Evolutionary conservation across 2,113 vertebrate genomes (phyloP), one percentile per base, ranked within the genome.

Genomic region (Atractosteus spatula): DNA sequence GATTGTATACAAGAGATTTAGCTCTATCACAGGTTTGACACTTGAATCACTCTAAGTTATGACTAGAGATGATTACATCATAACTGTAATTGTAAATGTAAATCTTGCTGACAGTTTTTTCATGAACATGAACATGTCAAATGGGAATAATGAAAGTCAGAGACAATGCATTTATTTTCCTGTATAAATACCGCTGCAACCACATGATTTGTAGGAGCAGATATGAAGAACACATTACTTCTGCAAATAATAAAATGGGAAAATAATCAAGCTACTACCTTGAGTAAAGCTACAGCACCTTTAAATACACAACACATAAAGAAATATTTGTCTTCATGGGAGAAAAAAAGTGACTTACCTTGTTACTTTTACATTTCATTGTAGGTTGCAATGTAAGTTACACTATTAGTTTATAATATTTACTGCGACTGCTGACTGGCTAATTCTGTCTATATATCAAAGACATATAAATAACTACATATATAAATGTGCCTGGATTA

Each of bases 51-150:
- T 83, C 10, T 78, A 81, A 85, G 87, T 85, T 84, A 88, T 85
- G 87, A 83, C 79, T 82, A 84, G 81, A 79, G 82, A 83, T 84
- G 85, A 89, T 87, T 87, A 78, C 80, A 85, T 88, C 81, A 88
- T 84, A 77, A 84, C 82, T 80, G 85, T 84, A 87, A 86, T 84
- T 84, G 85, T 85, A 84, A 89, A 83, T 83, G 83, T 89, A 89
- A 88, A 89, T 90, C 83, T 84, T 76, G 65, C 73, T 45, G 71
- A 77, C 76, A 80, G 76, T 69, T 75, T 74, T 81, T 75, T 82
- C 87, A 81, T 77, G 73, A 77, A 70, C 77, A 84, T 81, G 80
- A 84, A 79, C 77, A 76, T 77, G 81, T 79, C 81, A 83, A 81
- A 79, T 51, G 47, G 10, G 57, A 59, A 59, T 59, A 5, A 59